Evolutionary conservation across 2,888 invertebrate species (phyloP).

Genomic region (Ochropacha duplaris): DNA sequence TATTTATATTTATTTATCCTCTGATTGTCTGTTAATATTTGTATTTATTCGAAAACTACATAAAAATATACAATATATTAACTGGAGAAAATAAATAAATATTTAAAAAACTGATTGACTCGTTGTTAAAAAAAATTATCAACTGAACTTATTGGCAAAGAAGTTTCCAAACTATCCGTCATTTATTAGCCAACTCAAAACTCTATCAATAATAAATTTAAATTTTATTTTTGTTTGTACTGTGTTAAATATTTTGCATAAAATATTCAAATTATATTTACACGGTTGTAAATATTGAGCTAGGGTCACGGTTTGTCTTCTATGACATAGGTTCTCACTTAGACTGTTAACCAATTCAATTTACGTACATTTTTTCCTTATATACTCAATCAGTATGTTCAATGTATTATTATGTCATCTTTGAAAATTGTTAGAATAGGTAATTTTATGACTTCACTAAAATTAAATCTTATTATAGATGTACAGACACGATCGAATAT

Average conservation of each 20-base stretch:
- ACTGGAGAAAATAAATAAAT: too few species aligned
- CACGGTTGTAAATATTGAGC: conserved; percentile 3
- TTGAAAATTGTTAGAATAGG: neutral
- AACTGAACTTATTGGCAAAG: neutral
- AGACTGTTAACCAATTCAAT: conserved; percentile 2
- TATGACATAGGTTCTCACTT: conserved; percentile 14
- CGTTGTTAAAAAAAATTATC: too few species aligned
- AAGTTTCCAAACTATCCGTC: neutral
- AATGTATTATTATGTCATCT: neutral
- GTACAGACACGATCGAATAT: too few species aligned
- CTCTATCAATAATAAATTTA: neutral
- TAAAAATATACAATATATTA: too few species aligned
- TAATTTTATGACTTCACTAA: neutral
- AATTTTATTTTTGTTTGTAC: neutral
- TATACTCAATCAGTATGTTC: conserved; percentile 5
- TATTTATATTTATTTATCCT: too few species aligned
- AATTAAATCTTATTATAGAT: too few species aligned
- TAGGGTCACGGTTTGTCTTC: conserved; percentile 12
- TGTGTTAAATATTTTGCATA: neutral
- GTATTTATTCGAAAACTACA: too few species aligned
- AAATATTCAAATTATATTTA: neutral
- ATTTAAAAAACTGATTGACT: too few species aligned
- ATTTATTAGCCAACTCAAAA: neutral
- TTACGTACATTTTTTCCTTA: neutral
- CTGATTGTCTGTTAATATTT: too few species aligned